A percentile compares a stretch with the other conserved stretches of the same genome.
Conservation (phyloP, 1,140 invertebrate species). For the Bombus balteatus region DNA sequence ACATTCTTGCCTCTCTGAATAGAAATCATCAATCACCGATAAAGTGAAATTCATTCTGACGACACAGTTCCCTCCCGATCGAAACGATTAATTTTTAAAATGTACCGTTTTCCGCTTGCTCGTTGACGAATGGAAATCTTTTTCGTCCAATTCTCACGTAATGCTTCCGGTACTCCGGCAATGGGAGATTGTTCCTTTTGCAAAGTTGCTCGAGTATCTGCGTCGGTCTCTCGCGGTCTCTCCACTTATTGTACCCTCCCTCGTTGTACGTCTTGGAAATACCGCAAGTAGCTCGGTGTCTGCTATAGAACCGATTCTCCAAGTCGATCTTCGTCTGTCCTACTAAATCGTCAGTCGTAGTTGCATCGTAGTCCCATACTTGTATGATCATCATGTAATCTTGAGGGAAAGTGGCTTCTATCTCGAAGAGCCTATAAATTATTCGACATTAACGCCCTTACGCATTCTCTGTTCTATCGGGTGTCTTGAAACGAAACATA, state of each 20-base stretch:
- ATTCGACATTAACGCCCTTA: not conserved
- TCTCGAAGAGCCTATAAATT: constrained; percentile 88
- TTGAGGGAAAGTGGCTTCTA: constrained; percentile 88
- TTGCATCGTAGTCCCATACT: constrained; percentile 90
- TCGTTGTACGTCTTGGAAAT: constrained; percentile 88
- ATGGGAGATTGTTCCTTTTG: constrained; percentile 84
- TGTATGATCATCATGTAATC: constrained; percentile 89
- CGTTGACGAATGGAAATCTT: constrained; percentile 22
- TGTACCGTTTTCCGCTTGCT: constrained; percentile 15
- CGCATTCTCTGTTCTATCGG: not conserved
- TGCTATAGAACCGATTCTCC: constrained; percentile 92
- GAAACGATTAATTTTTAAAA: constrained; percentile 10
- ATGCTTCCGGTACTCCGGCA: constrained; percentile 78
- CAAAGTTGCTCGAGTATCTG: constrained; percentile 90
- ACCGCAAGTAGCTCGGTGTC: constrained; percentile 90
- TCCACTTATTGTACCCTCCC: constrained; percentile 90
- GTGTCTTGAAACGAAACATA: not conserved
- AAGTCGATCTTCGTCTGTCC: constrained; percentile 93
- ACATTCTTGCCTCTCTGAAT: constrained; percentile 84
- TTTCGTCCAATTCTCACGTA: constrained; percentile 53
- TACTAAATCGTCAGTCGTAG: constrained; percentile 90
- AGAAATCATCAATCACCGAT: constrained; percentile 31
- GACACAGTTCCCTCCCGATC: too few relatives aligned
- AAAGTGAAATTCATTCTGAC: not conserved
- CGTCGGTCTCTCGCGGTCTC: constrained; percentile 89